phyloP scores from a whole-genome alignment of 2,888 invertebrate genomes.

The Vesta saturnalis region DNA sequence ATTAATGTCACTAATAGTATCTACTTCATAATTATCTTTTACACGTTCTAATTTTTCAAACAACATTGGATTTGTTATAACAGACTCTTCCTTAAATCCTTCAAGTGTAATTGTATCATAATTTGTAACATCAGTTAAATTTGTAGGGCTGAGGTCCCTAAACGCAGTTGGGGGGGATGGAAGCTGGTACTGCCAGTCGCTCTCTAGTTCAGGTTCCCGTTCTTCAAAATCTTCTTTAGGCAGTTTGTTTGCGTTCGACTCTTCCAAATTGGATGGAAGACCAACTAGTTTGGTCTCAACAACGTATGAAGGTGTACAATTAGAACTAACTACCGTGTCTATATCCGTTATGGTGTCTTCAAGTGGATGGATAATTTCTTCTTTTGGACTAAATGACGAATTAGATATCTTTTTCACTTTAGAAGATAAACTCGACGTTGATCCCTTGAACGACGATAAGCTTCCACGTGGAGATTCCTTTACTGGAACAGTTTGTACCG shows the following conservation, averaged over 20 bases:
- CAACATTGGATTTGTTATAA: constrained; percentile 59
- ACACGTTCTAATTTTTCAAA: constrained; percentile 58
- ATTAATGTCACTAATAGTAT: constrained; percentile 49
- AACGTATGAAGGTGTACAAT: too few relatives aligned
- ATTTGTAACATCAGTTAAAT: constrained; percentile 45
- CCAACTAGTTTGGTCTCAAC: too few relatives aligned
- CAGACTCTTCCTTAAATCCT: constrained; percentile 52
- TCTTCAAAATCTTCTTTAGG: constrained; percentile 19
- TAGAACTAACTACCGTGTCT: too few relatives aligned
- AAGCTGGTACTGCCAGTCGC: constrained; percentile 67
- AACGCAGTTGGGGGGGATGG: constrained; percentile 71
- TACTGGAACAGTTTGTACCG: not conserved
- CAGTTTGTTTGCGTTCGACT: constrained; percentile 16
- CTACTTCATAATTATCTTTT: constrained; percentile 52
- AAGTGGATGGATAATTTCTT: not conserved
- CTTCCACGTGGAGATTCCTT: constrained; percentile 3
- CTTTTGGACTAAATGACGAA: not conserved
- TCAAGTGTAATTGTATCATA: constrained; percentile 47
- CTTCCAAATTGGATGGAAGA: not conserved
- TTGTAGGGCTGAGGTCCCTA: constrained; percentile 61
- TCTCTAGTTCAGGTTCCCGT: constrained; percentile 48
- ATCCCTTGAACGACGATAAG: not conserved
- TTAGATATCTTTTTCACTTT: not conserved
- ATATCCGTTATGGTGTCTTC: too few relatives aligned
- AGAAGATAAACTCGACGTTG: not conserved